These are phyloP conservation scores for Nasonia oneida DNA, from an alignment of 2,888 invertebrate species.

Conservation along the genomic window DNA sequence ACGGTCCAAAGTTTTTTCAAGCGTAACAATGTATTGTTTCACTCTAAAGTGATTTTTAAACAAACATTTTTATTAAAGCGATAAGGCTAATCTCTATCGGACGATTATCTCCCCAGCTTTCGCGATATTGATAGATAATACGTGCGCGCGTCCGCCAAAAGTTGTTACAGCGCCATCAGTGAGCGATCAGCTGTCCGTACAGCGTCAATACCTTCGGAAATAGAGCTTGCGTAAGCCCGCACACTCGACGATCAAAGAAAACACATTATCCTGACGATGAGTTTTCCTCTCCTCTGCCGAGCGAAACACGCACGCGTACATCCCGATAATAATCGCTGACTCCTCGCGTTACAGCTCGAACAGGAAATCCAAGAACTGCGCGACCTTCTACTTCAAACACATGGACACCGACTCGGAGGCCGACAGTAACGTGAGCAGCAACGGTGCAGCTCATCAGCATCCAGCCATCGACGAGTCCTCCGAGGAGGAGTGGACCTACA, in stretches of 20 bases:
- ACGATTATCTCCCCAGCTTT: background rate
- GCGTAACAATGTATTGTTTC: background rate
- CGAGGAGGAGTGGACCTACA: constrained; percentile 87
- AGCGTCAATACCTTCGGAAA: constrained; percentile 13
- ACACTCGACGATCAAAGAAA: constrained; percentile 8
- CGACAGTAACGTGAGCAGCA: constrained; percentile 78
- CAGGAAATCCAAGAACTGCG: constrained; percentile 90
- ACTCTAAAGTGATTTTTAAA: background rate
- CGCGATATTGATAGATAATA: constrained; percentile 6
- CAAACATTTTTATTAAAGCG: background rate
- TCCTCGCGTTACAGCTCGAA: constrained; percentile 81
- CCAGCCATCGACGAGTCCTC: constrained; percentile 80
- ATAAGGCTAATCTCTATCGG: constrained; percentile 35
- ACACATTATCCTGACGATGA: constrained; percentile 14
- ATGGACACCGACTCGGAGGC: constrained; percentile 92
- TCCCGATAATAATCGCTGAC: constrained; percentile 21
- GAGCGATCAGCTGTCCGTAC: background rate
- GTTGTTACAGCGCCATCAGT: background rate
- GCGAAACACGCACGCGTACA: background rate
- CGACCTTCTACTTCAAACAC: constrained; percentile 92
- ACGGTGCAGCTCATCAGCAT: constrained; percentile 19
- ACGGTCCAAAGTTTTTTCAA: no score
- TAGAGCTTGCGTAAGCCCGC: constrained; percentile 37
- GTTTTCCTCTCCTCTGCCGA: background rate
- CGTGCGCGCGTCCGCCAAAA: background rate